Evolutionary conservation across 2,113 vertebrate species (phyloP).

Genomic region (Corythaixoides concolor): DNA sequence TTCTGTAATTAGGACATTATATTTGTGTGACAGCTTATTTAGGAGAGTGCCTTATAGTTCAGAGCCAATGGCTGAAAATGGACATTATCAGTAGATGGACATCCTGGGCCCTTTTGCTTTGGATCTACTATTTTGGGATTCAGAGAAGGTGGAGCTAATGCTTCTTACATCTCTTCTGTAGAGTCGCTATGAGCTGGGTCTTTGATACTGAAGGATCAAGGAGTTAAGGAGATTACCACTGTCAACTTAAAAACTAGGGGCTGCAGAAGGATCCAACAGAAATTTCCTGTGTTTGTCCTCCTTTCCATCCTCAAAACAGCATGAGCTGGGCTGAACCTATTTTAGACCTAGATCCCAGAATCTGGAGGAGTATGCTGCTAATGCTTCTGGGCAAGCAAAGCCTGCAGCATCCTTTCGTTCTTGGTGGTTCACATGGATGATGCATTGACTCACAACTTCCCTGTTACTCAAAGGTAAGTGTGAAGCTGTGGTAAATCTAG

Average conservation of each 20-base stretch:
- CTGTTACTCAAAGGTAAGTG: not conserved
- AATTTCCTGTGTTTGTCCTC: not conserved
- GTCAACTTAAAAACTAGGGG: not conserved
- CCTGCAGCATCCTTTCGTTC: not conserved
- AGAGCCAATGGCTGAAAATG: not conserved
- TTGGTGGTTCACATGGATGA: not conserved
- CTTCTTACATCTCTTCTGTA: not conserved
- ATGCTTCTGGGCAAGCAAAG: not conserved
- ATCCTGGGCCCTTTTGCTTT: not conserved
- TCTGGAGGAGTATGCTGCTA: not conserved
- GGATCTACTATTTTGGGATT: not conserved
- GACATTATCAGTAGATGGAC: not conserved
- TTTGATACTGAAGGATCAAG: not conserved
- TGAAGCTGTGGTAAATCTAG: not conserved
- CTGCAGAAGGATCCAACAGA: not conserved
- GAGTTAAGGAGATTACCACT: not conserved
- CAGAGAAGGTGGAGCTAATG: not conserved
- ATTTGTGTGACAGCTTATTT: not conserved
- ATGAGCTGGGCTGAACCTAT: not conserved
- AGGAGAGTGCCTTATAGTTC: not conserved
- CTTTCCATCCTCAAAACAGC: not conserved
- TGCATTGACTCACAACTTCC: not conserved
- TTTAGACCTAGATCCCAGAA: not conserved
- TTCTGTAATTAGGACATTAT: not conserved
- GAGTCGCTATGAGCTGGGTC: not conserved